These are phyloP conservation scores for Neodon shergylaensis DNA, from an alignment of 2,113 vertebrate species.

Conservation along the genomic window DNA sequence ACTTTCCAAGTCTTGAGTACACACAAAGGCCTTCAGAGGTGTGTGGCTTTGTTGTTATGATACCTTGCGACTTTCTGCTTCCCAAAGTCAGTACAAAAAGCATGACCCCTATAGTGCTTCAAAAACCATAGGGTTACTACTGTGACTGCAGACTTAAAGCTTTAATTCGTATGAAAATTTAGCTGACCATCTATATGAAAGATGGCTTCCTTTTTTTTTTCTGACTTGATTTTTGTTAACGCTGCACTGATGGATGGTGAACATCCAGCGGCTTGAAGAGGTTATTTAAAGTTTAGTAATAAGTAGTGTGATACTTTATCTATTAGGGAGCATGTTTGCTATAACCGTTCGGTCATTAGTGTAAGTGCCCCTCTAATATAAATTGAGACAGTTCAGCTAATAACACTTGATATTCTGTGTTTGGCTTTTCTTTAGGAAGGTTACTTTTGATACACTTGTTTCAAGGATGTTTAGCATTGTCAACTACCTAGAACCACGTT, in stretches of 20 bases:
- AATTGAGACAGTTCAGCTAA: not conserved
- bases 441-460: not conserved
- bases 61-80: not conserved
- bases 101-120: not conserved
- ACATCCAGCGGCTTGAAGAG: not conserved
- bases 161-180: not conserved
- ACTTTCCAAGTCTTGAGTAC: not conserved
- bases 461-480: not conserved
- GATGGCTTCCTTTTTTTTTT: not conserved
- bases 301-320: not conserved
- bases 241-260: not conserved
- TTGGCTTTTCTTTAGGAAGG: slow-evolving; percentile 5
- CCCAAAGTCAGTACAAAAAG: not conserved
- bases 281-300: not conserved
- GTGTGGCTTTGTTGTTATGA: not conserved
- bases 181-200: slow-evolving; percentile 10
- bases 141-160: not conserved
- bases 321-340: not conserved
- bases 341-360: not conserved
- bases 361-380: not conserved
- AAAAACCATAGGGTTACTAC: not conserved
- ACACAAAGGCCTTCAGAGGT: not conserved
- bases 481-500: not conserved
- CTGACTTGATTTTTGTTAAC: not conserved
- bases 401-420: not conserved